These are phyloP conservation scores for Cosmia pyralina DNA, from an alignment of 2,888 invertebrate genomes.

Conservation along the genomic window DNA sequence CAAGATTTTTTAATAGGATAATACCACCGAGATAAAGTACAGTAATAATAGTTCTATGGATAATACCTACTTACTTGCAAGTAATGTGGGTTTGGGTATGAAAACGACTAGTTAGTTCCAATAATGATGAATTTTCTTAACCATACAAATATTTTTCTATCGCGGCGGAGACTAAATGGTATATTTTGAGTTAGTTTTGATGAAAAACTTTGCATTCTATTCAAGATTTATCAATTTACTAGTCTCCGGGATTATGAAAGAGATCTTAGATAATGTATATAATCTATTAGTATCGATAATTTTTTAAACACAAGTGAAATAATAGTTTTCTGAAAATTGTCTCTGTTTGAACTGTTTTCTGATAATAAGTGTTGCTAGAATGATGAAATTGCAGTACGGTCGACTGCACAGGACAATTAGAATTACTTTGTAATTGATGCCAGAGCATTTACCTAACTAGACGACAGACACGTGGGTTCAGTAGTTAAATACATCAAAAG, in stretches of 20 bases:
- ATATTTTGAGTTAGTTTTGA: neutral
- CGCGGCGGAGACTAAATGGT: neutral
- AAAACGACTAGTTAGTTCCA: neutral
- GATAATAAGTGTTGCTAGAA: neutral
- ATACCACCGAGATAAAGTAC: too few species aligned
- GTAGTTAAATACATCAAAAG: neutral
- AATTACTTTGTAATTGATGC: conserved; percentile 28
- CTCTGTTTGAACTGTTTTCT: too few species aligned
- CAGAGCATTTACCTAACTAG: neutral
- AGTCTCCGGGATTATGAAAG: too few species aligned
- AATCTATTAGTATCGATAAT: neutral
- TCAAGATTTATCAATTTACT: neutral
- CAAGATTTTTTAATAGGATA: neutral
- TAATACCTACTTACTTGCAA: neutral
- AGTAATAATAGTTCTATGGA: too few species aligned
- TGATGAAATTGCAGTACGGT: neutral
- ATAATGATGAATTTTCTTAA: neutral
- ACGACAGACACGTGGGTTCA: conserved; percentile 1
- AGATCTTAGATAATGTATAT: too few species aligned
- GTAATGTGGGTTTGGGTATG: neutral
- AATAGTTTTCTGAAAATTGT: neutral
- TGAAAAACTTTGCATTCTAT: neutral
- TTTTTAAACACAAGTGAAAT: too few species aligned
- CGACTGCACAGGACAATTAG: conserved; percentile 5
- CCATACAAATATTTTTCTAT: neutral